phyloP scores from a whole-genome alignment of 2,797 vertebrate genomes.

The Notolepis coatsorum region DNA sequence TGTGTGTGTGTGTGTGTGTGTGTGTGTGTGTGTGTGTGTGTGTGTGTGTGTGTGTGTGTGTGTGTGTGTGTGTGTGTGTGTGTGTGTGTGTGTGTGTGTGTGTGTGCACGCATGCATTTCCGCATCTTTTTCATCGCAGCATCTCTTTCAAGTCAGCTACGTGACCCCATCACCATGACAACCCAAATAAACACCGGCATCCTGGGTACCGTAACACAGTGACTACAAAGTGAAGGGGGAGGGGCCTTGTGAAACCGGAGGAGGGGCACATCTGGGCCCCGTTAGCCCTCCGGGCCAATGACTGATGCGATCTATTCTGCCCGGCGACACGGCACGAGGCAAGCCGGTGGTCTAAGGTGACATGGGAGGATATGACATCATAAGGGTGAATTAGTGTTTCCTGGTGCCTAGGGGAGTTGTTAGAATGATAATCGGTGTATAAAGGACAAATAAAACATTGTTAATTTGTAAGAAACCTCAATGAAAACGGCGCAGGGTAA shows the following conservation, averaged over 20 bases:
- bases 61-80: too few relatives aligned
- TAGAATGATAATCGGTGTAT: too few relatives aligned
- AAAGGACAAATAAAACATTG: too few relatives aligned
- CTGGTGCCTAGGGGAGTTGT: conserved; percentile 15
- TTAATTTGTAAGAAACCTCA: too few relatives aligned
- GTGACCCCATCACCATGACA: conserved; percentile 38
- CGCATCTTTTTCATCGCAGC: neutral
- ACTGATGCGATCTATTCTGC: conserved; percentile 49
- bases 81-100: neutral
- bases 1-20: conserved; percentile 5
- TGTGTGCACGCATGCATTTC: neutral
- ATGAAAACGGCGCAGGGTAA: too few relatives aligned
- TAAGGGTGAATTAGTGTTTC: conserved; percentile 30
- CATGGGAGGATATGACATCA: conserved; percentile 50
- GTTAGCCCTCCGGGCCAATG: conserved; percentile 51
- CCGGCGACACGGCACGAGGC: conserved; percentile 21
- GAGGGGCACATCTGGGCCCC: conserved; percentile 54
- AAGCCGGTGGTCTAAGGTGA: conserved; percentile 24
- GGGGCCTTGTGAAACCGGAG: conserved; percentile 17
- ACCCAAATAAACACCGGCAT: conserved; percentile 47
- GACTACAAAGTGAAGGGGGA: conserved; percentile 32
- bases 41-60: conserved; percentile 38
- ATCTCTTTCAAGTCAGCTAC: conserved; percentile 35
- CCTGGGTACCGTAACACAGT: conserved; percentile 40
- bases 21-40: neutral